Percentiles rank a stretch among this genome's conserved stretches.
Evolutionary conservation across 2,113 vertebrate species (phyloP).

Genomic region (Sorex fumeus): DNA sequence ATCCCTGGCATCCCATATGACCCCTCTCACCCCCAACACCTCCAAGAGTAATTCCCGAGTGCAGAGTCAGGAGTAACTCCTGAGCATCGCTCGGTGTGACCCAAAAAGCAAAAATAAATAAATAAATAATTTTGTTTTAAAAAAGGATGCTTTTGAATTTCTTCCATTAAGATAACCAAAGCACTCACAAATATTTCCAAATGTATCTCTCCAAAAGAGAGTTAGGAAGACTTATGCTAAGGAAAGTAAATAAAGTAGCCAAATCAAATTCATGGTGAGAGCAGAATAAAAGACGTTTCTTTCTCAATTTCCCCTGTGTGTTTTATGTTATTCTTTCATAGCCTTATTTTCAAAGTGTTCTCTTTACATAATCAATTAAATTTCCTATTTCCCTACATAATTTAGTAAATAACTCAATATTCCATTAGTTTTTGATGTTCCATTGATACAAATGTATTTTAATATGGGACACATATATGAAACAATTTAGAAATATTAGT

Average conservation of each 20-base stretch:
- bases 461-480: neutral
- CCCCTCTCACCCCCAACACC: too few relatives aligned
- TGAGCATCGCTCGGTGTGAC: too few relatives aligned
- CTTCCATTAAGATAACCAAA: neutral
- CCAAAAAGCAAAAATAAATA: too few relatives aligned
- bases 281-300: neutral
- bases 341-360: constrained; percentile 1
- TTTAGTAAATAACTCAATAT: neutral
- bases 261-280: neutral
- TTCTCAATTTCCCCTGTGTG: neutral
- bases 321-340: constrained; percentile 23
- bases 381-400: constrained; percentile 25
- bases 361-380: neutral
- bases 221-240: neutral
- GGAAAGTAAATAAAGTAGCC: neutral
- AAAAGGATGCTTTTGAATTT: neutral
- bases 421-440: neutral
- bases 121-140: too few relatives aligned
- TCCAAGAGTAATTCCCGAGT: too few relatives aligned
- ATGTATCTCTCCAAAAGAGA: neutral
- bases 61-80: too few relatives aligned
- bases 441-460: neutral
- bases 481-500: neutral
- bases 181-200: neutral
- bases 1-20: too few relatives aligned